phyloP scores from a whole-genome alignment of 30 jellyfish, hydroid and myxozoan genomes.

The Catostylus mosaicus region DNA sequence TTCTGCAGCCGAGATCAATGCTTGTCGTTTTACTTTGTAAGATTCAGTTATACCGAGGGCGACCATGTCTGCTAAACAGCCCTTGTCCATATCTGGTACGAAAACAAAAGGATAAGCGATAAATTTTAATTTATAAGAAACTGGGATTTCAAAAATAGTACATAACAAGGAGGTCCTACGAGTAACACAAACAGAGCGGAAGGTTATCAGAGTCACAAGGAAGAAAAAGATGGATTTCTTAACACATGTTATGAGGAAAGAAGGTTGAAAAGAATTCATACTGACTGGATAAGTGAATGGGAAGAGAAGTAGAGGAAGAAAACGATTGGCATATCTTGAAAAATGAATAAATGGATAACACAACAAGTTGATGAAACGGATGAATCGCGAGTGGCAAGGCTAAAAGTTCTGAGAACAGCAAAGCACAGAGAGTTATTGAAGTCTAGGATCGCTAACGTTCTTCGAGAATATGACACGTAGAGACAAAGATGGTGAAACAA shows the following conservation, averaged over 20 bases:
- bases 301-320: no score
- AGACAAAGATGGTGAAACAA: not conserved
- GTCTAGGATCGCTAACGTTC: not conserved
- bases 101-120: not conserved
- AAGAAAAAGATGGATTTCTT: no score
- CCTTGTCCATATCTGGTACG: conserved; percentile 79
- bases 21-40: conserved; percentile 81
- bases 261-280: no score
- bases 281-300: no score
- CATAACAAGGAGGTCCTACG: not conserved
- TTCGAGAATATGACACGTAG: not conserved
- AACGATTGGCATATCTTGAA: not conserved
- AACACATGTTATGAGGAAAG: no score
- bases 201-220: no score
- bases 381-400: not conserved
- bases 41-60: conserved; percentile 90
- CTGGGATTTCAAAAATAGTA: not conserved
- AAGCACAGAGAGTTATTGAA: not conserved
- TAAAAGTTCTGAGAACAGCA: not conserved
- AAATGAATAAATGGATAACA: not conserved
- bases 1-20: conserved; percentile 90
- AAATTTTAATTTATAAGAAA: not conserved
- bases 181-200: no score
- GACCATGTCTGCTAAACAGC: conserved; percentile 88
- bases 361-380: not conserved